Percentiles rank a stretch among this genome's conserved stretches.
These are phyloP conservation scores for Strix occidentalis DNA, from an alignment of 2,797 vertebrate species.

Conservation along the genomic window DNA sequence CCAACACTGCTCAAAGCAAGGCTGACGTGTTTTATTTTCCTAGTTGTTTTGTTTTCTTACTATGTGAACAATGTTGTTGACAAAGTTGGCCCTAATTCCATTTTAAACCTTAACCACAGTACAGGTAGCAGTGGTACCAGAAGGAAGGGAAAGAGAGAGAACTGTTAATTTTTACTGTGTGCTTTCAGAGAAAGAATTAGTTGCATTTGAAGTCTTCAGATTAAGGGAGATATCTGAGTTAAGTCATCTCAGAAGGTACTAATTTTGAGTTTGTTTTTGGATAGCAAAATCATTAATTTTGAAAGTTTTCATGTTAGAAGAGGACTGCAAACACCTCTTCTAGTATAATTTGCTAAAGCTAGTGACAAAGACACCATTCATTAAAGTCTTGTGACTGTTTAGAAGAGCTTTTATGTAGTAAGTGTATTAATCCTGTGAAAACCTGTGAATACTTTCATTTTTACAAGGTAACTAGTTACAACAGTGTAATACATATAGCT, in stretches of 20 bases:
- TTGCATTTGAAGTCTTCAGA: not conserved
- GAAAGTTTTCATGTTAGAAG: not conserved
- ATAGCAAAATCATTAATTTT: not conserved
- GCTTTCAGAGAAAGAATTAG: not conserved
- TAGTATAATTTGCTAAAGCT: not conserved
- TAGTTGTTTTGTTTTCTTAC: not conserved
- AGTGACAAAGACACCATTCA: constrained; percentile 20
- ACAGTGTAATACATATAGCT: not conserved
- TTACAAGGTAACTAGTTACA: not conserved
- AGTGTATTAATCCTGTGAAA: constrained; percentile 4
- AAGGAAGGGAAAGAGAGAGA: not conserved
- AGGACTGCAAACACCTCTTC: not conserved
- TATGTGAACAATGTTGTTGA: not conserved
- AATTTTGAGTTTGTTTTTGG: not conserved
- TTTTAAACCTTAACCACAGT: not conserved
- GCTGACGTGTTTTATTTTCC: not conserved
- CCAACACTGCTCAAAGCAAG: not conserved
- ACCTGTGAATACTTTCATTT: not conserved
- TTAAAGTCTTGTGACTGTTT: constrained; percentile 26
- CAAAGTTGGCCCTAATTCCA: not conserved
- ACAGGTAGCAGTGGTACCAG: not conserved
- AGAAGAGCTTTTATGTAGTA: constrained; percentile 1
- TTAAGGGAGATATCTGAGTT: not conserved
- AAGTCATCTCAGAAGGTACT: not conserved
- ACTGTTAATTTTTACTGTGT: not conserved